Conservation (phyloP, 2,113 vertebrate genomes). For the Indicator indicator region DNA sequence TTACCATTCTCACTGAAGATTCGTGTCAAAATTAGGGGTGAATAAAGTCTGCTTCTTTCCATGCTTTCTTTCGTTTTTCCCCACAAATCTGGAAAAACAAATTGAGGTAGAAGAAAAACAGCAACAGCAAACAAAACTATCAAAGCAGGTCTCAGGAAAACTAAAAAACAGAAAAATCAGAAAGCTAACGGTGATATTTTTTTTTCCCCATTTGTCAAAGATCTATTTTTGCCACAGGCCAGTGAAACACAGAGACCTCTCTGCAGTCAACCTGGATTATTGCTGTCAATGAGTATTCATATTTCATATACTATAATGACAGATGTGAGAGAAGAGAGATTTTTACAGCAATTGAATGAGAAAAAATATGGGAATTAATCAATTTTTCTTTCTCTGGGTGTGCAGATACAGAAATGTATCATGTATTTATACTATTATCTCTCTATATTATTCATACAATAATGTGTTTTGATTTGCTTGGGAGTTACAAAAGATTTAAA, state of each 20-base stretch:
- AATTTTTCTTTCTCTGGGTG: background rate
- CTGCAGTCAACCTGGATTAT: background rate
- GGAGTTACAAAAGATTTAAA: background rate
- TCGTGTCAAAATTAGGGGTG: background rate
- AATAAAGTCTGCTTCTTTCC: background rate
- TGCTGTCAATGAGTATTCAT: background rate
- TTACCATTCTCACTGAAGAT: background rate
- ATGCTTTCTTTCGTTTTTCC: background rate
- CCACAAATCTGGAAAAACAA: background rate
- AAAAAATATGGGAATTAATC: background rate
- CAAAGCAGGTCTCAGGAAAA: background rate
- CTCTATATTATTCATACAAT: background rate
- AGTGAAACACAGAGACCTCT: background rate
- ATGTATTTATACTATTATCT: background rate
- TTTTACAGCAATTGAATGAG: background rate
- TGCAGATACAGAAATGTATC: background rate
- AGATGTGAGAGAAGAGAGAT: background rate
- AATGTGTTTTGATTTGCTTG: conserved; percentile 17
- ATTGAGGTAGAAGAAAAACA: background rate
- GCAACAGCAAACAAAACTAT: background rate
- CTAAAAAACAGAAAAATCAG: background rate
- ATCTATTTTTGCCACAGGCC: background rate
- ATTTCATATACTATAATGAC: background rate
- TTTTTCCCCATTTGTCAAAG: background rate
- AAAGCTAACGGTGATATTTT: background rate